Evolutionary conservation across 2,888 invertebrate species (phyloP).

Genomic region (Acanthacorydalis orientalis): DNA sequence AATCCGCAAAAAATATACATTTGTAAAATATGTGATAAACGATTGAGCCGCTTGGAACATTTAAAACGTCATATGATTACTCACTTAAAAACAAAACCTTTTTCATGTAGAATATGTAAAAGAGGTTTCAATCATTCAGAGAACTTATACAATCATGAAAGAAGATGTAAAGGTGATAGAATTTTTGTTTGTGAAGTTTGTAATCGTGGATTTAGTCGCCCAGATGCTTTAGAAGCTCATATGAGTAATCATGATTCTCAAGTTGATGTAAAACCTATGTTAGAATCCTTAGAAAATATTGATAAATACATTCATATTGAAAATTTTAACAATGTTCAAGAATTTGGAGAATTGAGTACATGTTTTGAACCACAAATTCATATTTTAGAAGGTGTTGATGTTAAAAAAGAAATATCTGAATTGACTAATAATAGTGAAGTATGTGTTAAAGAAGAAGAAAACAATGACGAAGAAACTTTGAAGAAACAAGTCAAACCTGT

Average conservation of each 20-base stretch:
- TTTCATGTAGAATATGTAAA: conserved; percentile 23
- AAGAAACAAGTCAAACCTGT: neutral
- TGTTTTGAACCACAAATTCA: neutral
- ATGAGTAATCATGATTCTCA: neutral
- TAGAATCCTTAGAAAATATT: conserved; percentile 3
- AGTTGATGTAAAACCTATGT: conserved; percentile 1
- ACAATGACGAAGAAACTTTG: neutral
- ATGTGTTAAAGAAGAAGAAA: neutral
- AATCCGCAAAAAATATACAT: conserved; percentile 16
- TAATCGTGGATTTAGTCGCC: conserved; percentile 3
- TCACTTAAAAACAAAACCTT: conserved; percentile 26
- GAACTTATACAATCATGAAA: conserved; percentile 22
- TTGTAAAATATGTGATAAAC: conserved; percentile 26
- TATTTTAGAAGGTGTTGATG: neutral
- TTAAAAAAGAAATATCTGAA: neutral
- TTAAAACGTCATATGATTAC: conserved; percentile 24
- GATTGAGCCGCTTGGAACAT: conserved; percentile 23
- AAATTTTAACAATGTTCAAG: conserved; percentile 1
- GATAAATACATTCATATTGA: conserved; percentile 5
- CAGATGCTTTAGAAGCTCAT: conserved; percentile 2
- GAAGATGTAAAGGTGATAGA: conserved; percentile 23
- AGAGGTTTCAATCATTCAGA: conserved; percentile 25
- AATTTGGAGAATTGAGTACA: neutral
- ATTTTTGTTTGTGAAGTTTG: conserved; percentile 1
- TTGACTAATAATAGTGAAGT: neutral